Conservation (phyloP, 2,888 invertebrate genomes). For the Abrostola tripartita region DNA sequence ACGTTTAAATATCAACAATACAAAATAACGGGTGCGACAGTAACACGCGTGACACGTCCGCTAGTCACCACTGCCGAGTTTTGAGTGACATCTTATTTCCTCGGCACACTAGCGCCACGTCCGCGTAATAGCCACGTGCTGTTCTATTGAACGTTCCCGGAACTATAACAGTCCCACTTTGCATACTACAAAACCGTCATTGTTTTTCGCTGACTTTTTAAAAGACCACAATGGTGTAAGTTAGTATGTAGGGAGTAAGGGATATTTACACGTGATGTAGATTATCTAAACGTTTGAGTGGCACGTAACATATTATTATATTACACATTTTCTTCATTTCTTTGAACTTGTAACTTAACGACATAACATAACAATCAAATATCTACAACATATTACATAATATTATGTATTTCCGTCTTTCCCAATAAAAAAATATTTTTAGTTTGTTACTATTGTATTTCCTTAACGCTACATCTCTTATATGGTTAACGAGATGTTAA, state of each 20-base stretch:
- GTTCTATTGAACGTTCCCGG: conserved; percentile 65
- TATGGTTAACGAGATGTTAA: no score
- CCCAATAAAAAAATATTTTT: no score
- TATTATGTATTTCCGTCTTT: no score
- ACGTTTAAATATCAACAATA: conserved; percentile 49
- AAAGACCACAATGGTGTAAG: conserved; percentile 5
- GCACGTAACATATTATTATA: no score
- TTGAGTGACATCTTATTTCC: conserved; percentile 84
- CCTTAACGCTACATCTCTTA: no score
- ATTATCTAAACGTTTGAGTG: no score
- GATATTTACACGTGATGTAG: no score
- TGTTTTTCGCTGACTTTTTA: conserved; percentile 35
- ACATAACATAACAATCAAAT: no score
- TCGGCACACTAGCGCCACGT: conserved; percentile 64
- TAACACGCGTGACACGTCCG: conserved; percentile 67
- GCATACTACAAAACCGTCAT: conserved; percentile 53
- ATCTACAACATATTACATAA: no score
- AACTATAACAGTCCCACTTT: conserved; percentile 68
- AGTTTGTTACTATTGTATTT: no score
- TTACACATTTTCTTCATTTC: no score
- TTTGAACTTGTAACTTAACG: no score
- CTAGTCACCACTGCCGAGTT: conserved; percentile 63
- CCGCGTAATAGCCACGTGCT: conserved; percentile 51
- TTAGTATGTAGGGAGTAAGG: neutral
- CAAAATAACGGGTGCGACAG: conserved; percentile 41